Evolutionary conservation across 2,113 vertebrate genomes (phyloP), one percentile per base, ranked within the genome.

Genomic region (Electrona antarctica): DNA sequence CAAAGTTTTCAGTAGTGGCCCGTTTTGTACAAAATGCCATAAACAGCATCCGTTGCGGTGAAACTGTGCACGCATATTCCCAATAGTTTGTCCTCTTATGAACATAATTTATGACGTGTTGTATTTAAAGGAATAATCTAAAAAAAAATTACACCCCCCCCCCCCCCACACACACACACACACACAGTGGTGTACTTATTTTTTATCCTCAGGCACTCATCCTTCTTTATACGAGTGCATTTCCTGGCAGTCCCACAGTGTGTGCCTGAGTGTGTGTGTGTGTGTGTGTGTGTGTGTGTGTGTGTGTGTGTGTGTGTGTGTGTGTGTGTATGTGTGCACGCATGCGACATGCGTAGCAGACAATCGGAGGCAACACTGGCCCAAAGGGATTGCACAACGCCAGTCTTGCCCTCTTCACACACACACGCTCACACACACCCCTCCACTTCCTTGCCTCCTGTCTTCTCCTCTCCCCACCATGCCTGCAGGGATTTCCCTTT

Each of bases 401-500:
- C 61, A 9, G 67, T 88, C 79, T 80, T 72, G 54, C 83, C 80
- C 81, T 82, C 81, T 83, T 77, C 69, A 71, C 67, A 21, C 21
- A 21, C 21, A 21, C 21, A 21, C 21, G 2, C 21, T 1, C 21
- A 21, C 21, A 21, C 33, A 41, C 55, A 33, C 71, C 60, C 56
- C 80, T 60, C 69, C 73, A 58, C 49, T 41, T 41, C 59, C 50
- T 61, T 65, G 47, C 52, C 56, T 55, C 33, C 52, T 13, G 73
- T 76, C 62, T 73, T 59, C 45, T 9, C 15, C 51, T 76, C 75
- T 74, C 73, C 69, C 73, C 77, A 81, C 81, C 52, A 50, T 64
- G 83, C 84, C 89, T 90, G 81, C 80, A 85, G 88, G 90, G 87
- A 92, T 82, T 87, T 90, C 78, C 76, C 79, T 90, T 89, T 87